A percentile compares a stretch with the other conserved stretches of the same genome.
Evolutionary conservation across 2,888 invertebrate species (phyloP).

Genomic region (Halictus quadricinctus): DNA sequence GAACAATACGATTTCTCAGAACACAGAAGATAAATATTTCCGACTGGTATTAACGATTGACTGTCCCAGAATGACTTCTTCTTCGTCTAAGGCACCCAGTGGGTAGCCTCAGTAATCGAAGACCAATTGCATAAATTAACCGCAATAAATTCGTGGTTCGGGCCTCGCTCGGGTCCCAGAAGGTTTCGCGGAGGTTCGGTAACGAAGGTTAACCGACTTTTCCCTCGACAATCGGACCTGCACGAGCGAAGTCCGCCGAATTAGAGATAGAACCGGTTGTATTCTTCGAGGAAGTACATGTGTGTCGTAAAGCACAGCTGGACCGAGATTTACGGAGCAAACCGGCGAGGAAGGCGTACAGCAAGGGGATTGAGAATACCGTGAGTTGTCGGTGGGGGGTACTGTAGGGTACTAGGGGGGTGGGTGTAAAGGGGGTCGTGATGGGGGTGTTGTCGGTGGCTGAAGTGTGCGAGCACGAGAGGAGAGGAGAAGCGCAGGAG

Average conservation of each 20-base stretch:
- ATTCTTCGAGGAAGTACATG: conserved; percentile 52
- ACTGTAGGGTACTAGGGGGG: conserved; percentile 6
- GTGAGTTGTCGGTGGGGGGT: conserved; percentile 36
- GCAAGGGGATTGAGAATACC: conserved; percentile 51
- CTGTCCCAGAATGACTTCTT: neutral
- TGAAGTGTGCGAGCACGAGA: conserved; percentile 56
- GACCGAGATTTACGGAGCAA: conserved; percentile 75
- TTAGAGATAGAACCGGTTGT: conserved; percentile 55
- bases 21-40: neutral
- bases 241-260: conserved; percentile 37
- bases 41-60: neutral
- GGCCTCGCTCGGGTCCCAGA: neutral
- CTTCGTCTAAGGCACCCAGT: neutral
- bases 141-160: conserved; percentile 21
- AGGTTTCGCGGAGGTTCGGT: neutral
- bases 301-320: conserved; percentile 76
- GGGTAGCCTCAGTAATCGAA: neutral
- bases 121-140: conserved; percentile 1
- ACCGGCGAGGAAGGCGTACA: conserved; percentile 65
- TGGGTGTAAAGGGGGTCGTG: neutral
- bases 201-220: conserved; percentile 25
- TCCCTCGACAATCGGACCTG: neutral
- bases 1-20: neutral
- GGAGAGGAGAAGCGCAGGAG: conserved; percentile 46
- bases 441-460: conserved; percentile 51